These are phyloP conservation scores for Melikaiella ostensackeni DNA, from an alignment of 2,888 invertebrate genomes.

Conservation along the genomic window DNA sequence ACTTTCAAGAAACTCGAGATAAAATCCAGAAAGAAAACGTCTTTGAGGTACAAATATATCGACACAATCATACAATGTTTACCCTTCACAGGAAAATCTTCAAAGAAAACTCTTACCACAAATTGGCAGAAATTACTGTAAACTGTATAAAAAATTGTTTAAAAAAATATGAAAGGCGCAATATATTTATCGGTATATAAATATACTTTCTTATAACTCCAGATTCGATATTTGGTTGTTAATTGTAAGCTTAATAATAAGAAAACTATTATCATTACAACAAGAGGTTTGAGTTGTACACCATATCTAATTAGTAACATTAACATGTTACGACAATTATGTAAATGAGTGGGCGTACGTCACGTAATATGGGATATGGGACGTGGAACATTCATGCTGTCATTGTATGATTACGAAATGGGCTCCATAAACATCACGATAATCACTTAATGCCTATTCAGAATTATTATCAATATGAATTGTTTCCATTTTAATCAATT, in stretches of 20 bases:
- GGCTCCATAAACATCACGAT: slow-evolving; percentile 3
- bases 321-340: slow-evolving; percentile 16
- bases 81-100: neutral
- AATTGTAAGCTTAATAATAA: too few species aligned
- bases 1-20: slow-evolving; percentile 16
- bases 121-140: neutral
- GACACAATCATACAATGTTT: neutral
- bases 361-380: neutral
- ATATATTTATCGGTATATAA: too few species aligned
- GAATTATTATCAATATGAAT: neutral
- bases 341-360: slow-evolving; percentile 3
- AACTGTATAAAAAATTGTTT: too few species aligned
- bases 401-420: slow-evolving; percentile 12
- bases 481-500: neutral
- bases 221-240: too few species aligned
- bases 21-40: slow-evolving; percentile 1
- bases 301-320: slow-evolving; percentile 28
- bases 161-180: too few species aligned
- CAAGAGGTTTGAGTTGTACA: slow-evolving; percentile 1
- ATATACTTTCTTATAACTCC: too few species aligned
- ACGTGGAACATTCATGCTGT: slow-evolving; percentile 7
- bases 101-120: neutral
- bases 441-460: slow-evolving; percentile 29
- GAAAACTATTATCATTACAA: neutral
- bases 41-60: slow-evolving; percentile 1